phyloP scores from a whole-genome alignment of 2,113 vertebrate genomes.

The Helogale parvula region DNA sequence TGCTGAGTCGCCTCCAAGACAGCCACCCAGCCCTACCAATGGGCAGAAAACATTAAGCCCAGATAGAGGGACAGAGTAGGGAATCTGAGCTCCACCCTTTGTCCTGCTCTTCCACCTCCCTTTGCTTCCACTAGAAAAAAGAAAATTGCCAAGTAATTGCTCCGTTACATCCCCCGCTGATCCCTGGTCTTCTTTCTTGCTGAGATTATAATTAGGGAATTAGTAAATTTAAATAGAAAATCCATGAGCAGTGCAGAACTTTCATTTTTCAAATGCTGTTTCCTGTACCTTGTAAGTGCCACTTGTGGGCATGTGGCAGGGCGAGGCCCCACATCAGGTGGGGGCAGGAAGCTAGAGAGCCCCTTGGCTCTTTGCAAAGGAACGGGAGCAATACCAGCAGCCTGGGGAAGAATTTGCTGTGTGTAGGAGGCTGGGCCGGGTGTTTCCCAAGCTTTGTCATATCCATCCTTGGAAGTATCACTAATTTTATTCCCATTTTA shows the following conservation, averaged over 20 bases:
- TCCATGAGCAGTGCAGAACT: conserved; percentile 17
- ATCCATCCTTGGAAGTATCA: background rate
- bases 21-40: background rate
- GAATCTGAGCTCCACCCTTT: background rate
- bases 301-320: background rate
- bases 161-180: conserved; percentile 61
- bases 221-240: conserved; percentile 70
- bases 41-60: background rate
- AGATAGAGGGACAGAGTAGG: background rate
- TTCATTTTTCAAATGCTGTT: conserved; percentile 29
- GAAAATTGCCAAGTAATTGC: conserved; percentile 72
- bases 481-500: background rate
- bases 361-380: background rate
- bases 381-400: background rate
- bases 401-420: fast-evolving
- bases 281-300: background rate
- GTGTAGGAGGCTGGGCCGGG: background rate
- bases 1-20: background rate
- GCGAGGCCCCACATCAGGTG: fast-evolving
- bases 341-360: too few relatives aligned
- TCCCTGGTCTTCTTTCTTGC: conserved; percentile 70
- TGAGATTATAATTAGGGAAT: conserved; percentile 78
- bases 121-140: conserved; percentile 21
- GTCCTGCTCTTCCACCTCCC: background rate
- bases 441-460: background rate